Evolutionary conservation across 2,113 vertebrate genomes (phyloP).

Genomic region (Puffinus mauretanicus): DNA sequence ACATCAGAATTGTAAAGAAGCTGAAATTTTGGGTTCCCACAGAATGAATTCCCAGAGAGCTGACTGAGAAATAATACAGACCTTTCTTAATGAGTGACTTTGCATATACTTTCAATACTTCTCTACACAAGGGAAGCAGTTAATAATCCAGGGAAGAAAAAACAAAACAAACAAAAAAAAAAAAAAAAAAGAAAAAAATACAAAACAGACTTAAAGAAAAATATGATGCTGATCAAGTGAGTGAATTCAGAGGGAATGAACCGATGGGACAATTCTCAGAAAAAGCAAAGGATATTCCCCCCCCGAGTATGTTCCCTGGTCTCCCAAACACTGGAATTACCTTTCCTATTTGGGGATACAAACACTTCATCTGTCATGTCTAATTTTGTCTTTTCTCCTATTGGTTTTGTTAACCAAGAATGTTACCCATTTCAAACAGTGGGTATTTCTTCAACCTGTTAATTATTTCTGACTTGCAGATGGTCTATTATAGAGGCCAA

Average conservation of each 20-base stretch:
- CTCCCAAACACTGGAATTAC: neutral
- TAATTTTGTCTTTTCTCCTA: neutral
- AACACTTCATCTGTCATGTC: neutral
- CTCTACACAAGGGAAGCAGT: neutral
- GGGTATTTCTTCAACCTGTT: neutral
- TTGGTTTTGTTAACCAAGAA: neutral
- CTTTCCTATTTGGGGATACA: neutral
- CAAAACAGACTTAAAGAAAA: neutral
- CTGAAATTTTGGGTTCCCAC: neutral
- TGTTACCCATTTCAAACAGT: neutral
- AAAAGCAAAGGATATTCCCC: neutral
- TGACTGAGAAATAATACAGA: neutral
- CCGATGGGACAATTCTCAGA: neutral
- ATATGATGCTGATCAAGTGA: neutral
- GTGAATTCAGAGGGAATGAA: neutral
- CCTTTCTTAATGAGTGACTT: neutral
- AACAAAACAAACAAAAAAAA: too few species aligned
- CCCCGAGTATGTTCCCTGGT: neutral
- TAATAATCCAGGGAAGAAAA: neutral
- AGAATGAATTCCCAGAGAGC: neutral
- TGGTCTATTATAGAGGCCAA: neutral
- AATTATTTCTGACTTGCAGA: neutral
- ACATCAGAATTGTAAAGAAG: neutral
- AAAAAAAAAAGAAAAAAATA: too few species aligned
- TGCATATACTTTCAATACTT: neutral